A percentile compares a stretch with the other conserved stretches of the same genome.
phyloP scores from a whole-genome alignment of 2,797 vertebrate species.

The Triplophysa bombifrons region DNA sequence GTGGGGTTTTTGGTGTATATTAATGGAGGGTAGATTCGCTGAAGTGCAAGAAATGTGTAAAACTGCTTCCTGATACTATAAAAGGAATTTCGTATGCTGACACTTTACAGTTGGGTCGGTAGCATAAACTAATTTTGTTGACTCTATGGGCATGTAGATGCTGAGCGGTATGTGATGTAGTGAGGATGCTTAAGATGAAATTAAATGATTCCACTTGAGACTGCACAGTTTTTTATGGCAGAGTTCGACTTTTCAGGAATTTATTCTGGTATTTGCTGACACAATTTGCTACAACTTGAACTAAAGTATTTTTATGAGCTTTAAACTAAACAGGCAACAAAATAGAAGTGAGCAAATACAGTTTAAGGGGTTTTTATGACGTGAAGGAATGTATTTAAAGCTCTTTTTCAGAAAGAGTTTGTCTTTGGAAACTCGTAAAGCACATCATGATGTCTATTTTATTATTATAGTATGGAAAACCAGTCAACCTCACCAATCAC shows the following conservation, averaged over 20 bases:
- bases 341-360: neutral
- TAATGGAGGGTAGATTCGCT: constrained; percentile 1
- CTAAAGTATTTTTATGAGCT: neutral
- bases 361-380: too few species aligned
- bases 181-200: constrained; percentile 3
- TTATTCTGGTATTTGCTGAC: neutral
- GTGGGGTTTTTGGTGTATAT: constrained; percentile 10
- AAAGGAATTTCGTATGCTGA: neutral
- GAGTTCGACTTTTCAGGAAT: neutral
- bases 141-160: constrained; percentile 3
- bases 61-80: constrained; percentile 7
- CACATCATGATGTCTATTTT: too few species aligned
- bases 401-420: too few species aligned
- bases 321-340: neutral
- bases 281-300: neutral
- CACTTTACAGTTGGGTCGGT: constrained; percentile 1
- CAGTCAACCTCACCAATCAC: too few species aligned
- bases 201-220: neutral
- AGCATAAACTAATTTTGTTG: constrained; percentile 5
- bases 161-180: neutral
- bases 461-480: too few species aligned
- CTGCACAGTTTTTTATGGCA: neutral
- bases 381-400: too few species aligned
- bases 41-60: neutral
- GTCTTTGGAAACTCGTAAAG: too few species aligned